phyloP scores from a whole-genome alignment of 2,113 vertebrate species.

The Carassius carassius region DNA sequence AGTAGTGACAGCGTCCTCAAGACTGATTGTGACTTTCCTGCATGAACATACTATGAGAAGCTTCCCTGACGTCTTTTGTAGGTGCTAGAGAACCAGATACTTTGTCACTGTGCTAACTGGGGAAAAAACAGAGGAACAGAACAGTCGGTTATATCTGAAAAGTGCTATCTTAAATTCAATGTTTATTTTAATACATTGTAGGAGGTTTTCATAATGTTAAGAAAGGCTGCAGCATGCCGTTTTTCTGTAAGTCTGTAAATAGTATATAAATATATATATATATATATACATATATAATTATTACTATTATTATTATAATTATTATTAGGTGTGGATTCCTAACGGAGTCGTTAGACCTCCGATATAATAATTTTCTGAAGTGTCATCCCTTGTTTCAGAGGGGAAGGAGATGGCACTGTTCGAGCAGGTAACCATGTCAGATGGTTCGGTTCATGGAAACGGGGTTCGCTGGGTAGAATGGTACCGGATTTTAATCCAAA shows the following conservation, averaged over 20 bases:
- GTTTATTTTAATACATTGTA: constrained; percentile 99
- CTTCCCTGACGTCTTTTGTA: constrained; percentile 85
- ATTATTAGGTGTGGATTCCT: constrained; percentile 95
- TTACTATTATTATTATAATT: constrained; percentile 78
- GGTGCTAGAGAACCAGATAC: constrained; percentile 91
- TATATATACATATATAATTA: constrained; percentile 84
- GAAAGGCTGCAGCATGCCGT: constrained; percentile 94
- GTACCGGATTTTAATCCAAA: constrained; percentile 58
- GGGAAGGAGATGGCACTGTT: constrained; percentile 84
- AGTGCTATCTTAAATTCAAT: constrained; percentile 96
- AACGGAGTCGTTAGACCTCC: constrained; percentile 91
- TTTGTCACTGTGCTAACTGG: constrained; percentile 88
- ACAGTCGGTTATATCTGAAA: constrained; percentile 85
- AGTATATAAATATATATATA: constrained; percentile 88
- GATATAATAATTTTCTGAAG: constrained; percentile 89
- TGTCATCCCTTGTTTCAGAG: constrained; percentile 97
- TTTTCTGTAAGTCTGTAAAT: constrained; percentile 97
- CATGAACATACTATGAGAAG: constrained; percentile 85
- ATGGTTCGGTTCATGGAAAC: constrained; percentile 74
- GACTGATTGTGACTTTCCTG: constrained; percentile 84
- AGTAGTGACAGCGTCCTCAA: constrained; percentile 87
- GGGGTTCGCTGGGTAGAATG: constrained; percentile 71
- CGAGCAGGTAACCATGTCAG: constrained; percentile 77
- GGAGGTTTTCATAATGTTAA: constrained; percentile 96
- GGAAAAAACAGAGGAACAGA: constrained; percentile 69